A percentile compares a stretch with the other conserved stretches of the same genome.
These are phyloP conservation scores for Echinometra lucunter DNA, from an alignment of 53 echinoderm and acorn worm species.

Conservation along the genomic window DNA sequence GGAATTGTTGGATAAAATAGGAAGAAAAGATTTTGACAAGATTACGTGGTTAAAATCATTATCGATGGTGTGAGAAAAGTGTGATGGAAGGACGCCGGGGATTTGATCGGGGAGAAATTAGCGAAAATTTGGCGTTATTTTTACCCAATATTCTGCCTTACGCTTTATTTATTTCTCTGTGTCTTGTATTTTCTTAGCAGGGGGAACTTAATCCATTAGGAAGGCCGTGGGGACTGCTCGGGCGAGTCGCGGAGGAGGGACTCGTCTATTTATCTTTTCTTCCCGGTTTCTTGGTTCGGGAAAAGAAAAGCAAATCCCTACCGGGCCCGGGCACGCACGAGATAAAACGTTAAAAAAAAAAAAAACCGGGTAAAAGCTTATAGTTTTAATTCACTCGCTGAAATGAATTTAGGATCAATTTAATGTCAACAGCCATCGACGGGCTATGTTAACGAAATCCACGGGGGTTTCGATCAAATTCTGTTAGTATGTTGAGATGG, in stretches of 20 bases:
- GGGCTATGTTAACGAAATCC: conserved; percentile 68
- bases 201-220: conserved; percentile 72
- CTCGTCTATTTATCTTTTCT: conserved; percentile 61
- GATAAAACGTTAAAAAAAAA: conserved; percentile 57
- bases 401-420: conserved; percentile 75
- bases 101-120: conserved; percentile 58
- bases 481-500: conserved; percentile 59
- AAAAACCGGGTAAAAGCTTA: conserved; percentile 68
- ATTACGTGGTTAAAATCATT: conserved; percentile 69
- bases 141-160: conserved; percentile 58
- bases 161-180: conserved; percentile 54
- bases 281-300: conserved; percentile 9
- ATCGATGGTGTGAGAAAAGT: conserved; percentile 68
- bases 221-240: conserved; percentile 20
- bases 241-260: conserved; percentile 23
- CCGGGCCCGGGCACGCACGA: conserved; percentile 32
- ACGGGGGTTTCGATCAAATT: conserved; percentile 67
- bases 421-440: conserved; percentile 68
- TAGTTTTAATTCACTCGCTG: conserved; percentile 75
- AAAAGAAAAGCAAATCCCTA: conserved; percentile 43
- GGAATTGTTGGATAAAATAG: conserved; percentile 20
- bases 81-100: conserved; percentile 68
- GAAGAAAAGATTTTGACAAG: conserved; percentile 64
- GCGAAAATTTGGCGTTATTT: conserved; percentile 67
- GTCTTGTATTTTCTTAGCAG: conserved; percentile 62